These are phyloP conservation scores for Bubo scandiacus DNA, from an alignment of 2,113 vertebrate genomes.

Conservation along the genomic window DNA sequence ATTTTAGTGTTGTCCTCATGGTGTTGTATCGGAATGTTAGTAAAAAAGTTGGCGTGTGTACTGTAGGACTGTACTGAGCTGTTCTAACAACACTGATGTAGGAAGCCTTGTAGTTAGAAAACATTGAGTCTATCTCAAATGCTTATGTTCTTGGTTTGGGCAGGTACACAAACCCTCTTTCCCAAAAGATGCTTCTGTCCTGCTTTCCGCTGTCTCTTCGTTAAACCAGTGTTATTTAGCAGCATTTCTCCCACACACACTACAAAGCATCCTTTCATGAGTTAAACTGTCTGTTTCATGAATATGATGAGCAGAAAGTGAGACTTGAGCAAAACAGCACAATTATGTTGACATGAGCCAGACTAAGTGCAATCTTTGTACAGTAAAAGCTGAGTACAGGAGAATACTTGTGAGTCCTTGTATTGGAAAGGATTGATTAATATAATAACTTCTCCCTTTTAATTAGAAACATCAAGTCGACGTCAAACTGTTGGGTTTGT, in stretches of 20 bases:
- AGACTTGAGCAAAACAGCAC: background rate
- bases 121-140: background rate
- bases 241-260: background rate
- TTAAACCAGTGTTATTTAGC: background rate
- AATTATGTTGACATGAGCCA: background rate
- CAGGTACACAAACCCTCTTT: background rate
- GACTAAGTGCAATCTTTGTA: background rate
- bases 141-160: background rate
- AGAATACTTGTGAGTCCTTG: background rate
- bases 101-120: background rate
- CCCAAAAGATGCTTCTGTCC: background rate
- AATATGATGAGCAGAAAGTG: background rate
- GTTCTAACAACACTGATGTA: background rate
- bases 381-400: background rate
- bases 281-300: background rate
- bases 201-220: background rate
- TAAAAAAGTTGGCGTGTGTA: background rate
- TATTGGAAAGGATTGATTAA: background rate
- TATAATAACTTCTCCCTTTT: background rate
- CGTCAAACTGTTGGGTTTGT: constrained; percentile 79
- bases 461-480: constrained; percentile 74
- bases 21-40: background rate
- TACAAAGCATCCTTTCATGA: background rate
- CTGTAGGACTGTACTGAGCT: background rate
- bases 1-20: background rate